Percentiles rank a stretch among this genome's conserved stretches.
phyloP scores from a whole-genome alignment of 1,140 invertebrate species.

The Drosophila lacteicornis region DNA sequence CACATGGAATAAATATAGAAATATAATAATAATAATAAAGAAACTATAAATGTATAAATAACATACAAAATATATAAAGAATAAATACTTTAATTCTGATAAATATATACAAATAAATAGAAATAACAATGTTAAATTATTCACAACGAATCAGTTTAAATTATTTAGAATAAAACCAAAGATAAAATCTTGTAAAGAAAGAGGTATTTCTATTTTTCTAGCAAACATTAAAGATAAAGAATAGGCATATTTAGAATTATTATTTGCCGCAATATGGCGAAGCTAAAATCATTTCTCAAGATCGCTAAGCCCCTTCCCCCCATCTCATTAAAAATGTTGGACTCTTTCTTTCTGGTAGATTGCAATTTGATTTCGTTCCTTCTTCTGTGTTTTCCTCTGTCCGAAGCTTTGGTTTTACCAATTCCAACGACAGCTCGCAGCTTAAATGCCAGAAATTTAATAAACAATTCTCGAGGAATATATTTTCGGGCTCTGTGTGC shows the following conservation, averaged over 20 bases:
- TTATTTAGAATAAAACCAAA: background rate
- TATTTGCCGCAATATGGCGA: background rate
- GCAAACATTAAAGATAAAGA: background rate
- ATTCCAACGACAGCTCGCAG: slow-evolving; percentile 66
- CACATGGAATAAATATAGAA: background rate
- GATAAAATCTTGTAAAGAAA: background rate
- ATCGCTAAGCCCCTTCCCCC: slow-evolving; percentile 21
- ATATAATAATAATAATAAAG: no score
- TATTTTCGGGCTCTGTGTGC: slow-evolving; percentile 61
- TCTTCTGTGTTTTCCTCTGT: slow-evolving; percentile 23
- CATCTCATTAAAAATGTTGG: slow-evolving; percentile 30
- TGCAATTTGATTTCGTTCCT: slow-evolving; percentile 41
- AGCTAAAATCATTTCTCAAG: slow-evolving; percentile 7
- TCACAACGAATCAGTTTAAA: no score
- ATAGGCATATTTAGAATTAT: no score
- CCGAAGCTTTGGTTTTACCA: slow-evolving; percentile 42
- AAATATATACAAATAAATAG: no score
- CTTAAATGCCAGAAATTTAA: slow-evolving; percentile 83
- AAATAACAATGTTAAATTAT: no score
- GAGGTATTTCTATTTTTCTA: accelerated
- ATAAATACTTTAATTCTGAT: background rate
- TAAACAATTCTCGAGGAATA: slow-evolving; percentile 79
- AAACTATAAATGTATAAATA: no score
- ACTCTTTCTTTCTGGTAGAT: slow-evolving; percentile 30
- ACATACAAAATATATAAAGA: background rate